Percentiles rank a stretch among this genome's conserved stretches.
These are phyloP conservation scores for Pseudomyrmex flavicornis DNA, from an alignment of 1,140 invertebrate species.

Conservation along the genomic window DNA sequence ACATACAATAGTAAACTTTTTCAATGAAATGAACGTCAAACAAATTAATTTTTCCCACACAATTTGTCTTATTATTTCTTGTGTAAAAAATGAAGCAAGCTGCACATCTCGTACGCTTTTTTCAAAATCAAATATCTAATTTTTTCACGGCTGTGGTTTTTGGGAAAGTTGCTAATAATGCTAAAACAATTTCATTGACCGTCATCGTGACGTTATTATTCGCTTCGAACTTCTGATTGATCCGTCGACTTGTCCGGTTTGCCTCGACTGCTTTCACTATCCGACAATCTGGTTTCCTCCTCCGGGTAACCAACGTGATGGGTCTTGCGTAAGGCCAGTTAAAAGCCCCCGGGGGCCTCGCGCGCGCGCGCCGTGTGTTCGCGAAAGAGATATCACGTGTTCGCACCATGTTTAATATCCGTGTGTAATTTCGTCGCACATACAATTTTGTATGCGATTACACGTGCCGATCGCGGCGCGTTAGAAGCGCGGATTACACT, in stretches of 20 bases:
- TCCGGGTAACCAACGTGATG: slow-evolving; percentile 48
- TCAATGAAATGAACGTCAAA: neutral
- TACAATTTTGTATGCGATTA: slow-evolving; percentile 20
- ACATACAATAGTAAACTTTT: neutral
- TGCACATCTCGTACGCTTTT: neutral
- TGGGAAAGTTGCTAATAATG: slow-evolving; percentile 10
- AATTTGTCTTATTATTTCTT: neutral
- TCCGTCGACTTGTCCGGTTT: slow-evolving; percentile 40
- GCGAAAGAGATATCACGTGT: neutral
- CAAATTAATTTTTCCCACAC: neutral
- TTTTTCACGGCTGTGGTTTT: neutral
- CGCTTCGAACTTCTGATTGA: slow-evolving; percentile 58
- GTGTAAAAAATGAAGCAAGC: neutral
- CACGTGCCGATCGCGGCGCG: slow-evolving; percentile 14
- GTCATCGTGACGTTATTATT: slow-evolving; percentile 51
- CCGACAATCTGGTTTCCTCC: slow-evolving; percentile 77
- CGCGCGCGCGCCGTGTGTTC: neutral
- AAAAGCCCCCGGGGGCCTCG: slow-evolving; percentile 42
- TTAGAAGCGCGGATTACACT: neutral
- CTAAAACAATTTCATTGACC: slow-evolving; percentile 22
- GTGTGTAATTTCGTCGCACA: neutral
- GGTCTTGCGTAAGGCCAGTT: slow-evolving; percentile 74
- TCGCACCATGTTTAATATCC: slow-evolving; percentile 4
- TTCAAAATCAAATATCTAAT: neutral
- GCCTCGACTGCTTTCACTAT: slow-evolving; percentile 80